These are phyloP conservation scores for Vipera latastei DNA, from an alignment of 2,797 vertebrate genomes.

Conservation along the genomic window DNA sequence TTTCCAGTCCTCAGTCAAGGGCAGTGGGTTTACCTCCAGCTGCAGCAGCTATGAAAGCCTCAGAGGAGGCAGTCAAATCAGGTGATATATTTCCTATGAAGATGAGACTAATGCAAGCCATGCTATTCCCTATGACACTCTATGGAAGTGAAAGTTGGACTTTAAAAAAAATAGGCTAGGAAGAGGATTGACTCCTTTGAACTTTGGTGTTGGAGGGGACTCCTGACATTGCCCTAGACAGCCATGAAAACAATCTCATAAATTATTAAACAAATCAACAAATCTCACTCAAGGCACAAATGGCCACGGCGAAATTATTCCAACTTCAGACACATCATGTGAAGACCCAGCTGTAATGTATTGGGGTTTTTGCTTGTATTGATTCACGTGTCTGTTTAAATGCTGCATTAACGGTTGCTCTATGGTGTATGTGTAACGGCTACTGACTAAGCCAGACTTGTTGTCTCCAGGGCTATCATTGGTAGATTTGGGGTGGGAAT, in stretches of 20 bases:
- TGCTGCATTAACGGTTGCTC: too few relatives aligned
- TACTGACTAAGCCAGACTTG: too few relatives aligned
- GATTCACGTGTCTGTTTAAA: too few relatives aligned
- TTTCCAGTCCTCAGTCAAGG: conserved; percentile 39
- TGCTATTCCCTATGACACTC: neutral
- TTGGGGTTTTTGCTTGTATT: too few relatives aligned
- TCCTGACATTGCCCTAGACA: neutral
- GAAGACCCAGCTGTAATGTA: neutral
- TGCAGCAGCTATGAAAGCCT: neutral
- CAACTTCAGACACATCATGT: neutral
- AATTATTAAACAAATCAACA: neutral
- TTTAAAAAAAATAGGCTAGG: neutral
- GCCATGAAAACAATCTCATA: neutral
- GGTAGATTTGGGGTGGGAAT: too few relatives aligned
- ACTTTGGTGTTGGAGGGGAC: neutral
- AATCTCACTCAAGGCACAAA: neutral
- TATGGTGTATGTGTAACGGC: too few relatives aligned
- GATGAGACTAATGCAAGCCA: neutral
- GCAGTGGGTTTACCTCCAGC: conserved; percentile 3
- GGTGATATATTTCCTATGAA: neutral
- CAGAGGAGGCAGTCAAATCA: neutral
- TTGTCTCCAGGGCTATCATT: too few relatives aligned
- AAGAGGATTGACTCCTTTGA: neutral
- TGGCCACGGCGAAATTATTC: neutral
- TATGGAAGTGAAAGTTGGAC: neutral